These are phyloP conservation scores for Coregonus sp. DNA, from an alignment of 2,797 vertebrate species.

Conservation along the genomic window DNA sequence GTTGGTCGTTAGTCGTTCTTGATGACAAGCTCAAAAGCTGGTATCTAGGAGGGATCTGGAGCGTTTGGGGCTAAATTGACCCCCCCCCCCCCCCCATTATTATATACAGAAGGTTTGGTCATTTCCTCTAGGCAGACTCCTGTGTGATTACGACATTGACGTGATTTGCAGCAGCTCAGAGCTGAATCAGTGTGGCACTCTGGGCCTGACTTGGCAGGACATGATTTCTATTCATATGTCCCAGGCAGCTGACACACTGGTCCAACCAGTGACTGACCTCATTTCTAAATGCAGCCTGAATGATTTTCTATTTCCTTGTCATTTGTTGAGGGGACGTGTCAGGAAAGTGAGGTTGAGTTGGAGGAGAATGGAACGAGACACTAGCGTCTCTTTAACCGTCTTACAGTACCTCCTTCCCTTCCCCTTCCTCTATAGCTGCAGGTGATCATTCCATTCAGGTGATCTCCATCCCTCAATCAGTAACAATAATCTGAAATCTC, in stretches of 20 bases:
- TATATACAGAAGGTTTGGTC: slow-evolving; percentile 1
- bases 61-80: neutral
- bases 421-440: neutral
- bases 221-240: slow-evolving; percentile 25
- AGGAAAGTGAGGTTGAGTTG: neutral
- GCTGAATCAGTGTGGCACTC: slow-evolving; percentile 18
- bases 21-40: neutral
- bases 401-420: neutral
- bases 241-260: neutral
- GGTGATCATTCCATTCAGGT: neutral
- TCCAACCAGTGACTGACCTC: neutral
- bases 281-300: neutral
- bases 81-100: neutral
- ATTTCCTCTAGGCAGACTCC: slow-evolving; percentile 15
- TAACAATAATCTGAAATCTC: neutral
- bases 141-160: slow-evolving; percentile 17
- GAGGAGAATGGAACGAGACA: neutral
- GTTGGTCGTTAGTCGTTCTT: neutral
- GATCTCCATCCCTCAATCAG: neutral
- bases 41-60: neutral
- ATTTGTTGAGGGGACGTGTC: neutral
- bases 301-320: neutral
- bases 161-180: slow-evolving; percentile 15
- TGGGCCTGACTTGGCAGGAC: slow-evolving; percentile 14
- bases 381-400: neutral